Evolutionary conservation across 53 echinoderm and acorn worm species (phyloP).

Genomic region (Stichopus horrens): DNA sequence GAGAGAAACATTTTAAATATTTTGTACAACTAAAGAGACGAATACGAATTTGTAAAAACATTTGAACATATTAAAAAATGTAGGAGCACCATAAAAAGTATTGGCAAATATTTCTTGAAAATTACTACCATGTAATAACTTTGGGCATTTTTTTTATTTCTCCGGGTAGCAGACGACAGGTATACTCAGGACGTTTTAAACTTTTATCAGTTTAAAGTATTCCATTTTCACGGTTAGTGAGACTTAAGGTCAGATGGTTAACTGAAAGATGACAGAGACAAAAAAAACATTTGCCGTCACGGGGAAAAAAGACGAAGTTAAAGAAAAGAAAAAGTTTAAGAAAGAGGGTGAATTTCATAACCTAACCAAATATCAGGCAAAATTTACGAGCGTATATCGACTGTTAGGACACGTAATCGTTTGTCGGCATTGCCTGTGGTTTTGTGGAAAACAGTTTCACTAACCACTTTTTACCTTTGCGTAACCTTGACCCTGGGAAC

Average conservation of each 20-base stretch:
- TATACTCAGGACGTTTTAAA: conserved; percentile 4
- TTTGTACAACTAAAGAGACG: too few relatives aligned
- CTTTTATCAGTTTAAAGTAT: conserved; percentile 12
- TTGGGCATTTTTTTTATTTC: not conserved
- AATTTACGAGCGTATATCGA: conserved; percentile 22
- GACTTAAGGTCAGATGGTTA: not conserved
- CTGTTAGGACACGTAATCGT: conserved; percentile 38
- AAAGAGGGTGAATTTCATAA: conserved; percentile 25
- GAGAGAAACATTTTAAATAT: too few relatives aligned
- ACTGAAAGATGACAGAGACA: not conserved
- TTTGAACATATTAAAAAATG: too few relatives aligned
- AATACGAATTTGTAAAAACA: too few relatives aligned
- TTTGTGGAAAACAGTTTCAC: conserved; percentile 19
- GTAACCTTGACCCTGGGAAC: conserved; percentile 31
- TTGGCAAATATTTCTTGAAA: not conserved
- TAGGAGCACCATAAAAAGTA: not conserved
- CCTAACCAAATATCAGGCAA: conserved; percentile 27
- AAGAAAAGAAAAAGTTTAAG: not conserved
- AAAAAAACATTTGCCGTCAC: conserved; percentile 4
- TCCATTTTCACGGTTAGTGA: conserved; percentile 26
- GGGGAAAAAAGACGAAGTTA: not conserved
- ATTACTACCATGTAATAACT: conserved; percentile 10
- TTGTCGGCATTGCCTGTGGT: conserved; percentile 36
- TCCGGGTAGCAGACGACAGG: conserved; percentile 29
- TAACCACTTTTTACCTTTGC: conserved; percentile 28